Conservation (phyloP, 2,888 invertebrate species). For the Hyposoter dolosus region DNA sequence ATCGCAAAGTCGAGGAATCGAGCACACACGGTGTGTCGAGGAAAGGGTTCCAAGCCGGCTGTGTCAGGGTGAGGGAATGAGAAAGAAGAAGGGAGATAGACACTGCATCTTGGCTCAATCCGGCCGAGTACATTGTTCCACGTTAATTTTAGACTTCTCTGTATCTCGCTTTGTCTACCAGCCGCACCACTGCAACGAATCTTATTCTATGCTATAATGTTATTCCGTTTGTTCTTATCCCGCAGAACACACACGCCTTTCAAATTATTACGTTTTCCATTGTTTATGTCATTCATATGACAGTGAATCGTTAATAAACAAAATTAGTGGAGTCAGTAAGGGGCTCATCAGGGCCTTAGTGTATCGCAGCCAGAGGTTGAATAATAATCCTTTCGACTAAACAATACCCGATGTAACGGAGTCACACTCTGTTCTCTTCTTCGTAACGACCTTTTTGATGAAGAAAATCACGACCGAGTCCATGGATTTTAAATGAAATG, state of each 20-base stretch:
- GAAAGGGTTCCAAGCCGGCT: constrained; percentile 67
- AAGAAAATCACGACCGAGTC: background rate
- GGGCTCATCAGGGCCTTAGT: background rate
- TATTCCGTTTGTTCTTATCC: constrained; percentile 45
- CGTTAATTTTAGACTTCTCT: constrained; percentile 82
- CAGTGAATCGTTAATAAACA: background rate
- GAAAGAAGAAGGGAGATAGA: constrained; percentile 61
- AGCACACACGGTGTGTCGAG: constrained; percentile 67
- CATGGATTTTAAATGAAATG: background rate
- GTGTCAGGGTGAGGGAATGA: constrained; percentile 59
- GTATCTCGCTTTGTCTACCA: constrained; percentile 81
- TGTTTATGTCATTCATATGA: background rate
- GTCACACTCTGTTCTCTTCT: background rate
- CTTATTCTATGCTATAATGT: constrained; percentile 69
- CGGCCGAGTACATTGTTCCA: constrained; percentile 83
- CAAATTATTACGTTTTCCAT: background rate
- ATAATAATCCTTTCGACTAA: background rate
- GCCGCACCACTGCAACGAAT: constrained; percentile 70
- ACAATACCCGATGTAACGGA: background rate
- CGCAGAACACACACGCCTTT: background rate
- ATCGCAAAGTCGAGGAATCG: constrained; percentile 67
- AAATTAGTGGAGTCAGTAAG: background rate
- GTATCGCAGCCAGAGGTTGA: background rate
- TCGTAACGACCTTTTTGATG: background rate
- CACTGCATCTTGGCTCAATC: constrained; percentile 79